These are phyloP conservation scores for Diloba caeruleocephala DNA, from an alignment of 2,888 invertebrate species.

Conservation along the genomic window DNA sequence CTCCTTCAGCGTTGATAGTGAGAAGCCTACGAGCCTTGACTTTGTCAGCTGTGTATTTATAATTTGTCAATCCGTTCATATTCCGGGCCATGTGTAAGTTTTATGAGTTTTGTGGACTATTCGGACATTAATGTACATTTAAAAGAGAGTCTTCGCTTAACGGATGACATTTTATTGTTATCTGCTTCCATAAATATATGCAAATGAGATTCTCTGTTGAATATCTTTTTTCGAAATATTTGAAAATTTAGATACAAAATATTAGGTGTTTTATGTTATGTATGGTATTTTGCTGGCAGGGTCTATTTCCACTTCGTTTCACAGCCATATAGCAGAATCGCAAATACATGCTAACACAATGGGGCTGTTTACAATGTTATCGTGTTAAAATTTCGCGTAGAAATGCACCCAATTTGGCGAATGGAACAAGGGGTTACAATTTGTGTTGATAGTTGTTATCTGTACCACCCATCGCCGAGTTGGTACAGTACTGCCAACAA, in stretches of 20 bases:
- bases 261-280: constrained; percentile 32
- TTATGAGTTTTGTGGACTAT: constrained; percentile 48
- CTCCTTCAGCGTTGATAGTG: constrained; percentile 56
- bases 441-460: constrained; percentile 85
- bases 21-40: constrained; percentile 70
- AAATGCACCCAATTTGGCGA: constrained; percentile 85
- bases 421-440: constrained; percentile 84
- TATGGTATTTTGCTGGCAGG: constrained; percentile 18
- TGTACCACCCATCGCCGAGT: constrained; percentile 74
- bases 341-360: constrained; percentile 58
- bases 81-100: constrained; percentile 52
- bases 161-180: constrained; percentile 44
- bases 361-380: constrained; percentile 69
- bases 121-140: constrained; percentile 46
- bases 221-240: constrained; percentile 38
- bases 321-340: constrained; percentile 13
- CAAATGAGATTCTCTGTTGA: constrained; percentile 32
- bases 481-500: constrained; percentile 70
- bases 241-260: constrained; percentile 16
- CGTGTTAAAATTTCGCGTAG: constrained; percentile 81
- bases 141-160: constrained; percentile 38
- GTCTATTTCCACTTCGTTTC: constrained; percentile 22
- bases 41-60: constrained; percentile 73
- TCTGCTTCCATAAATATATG: constrained; percentile 33
- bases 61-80: constrained; percentile 66